These are phyloP conservation scores for Dimorphilus gyrociliatus DNA, from an alignment of 2,888 invertebrate genomes.

Conservation along the genomic window DNA sequence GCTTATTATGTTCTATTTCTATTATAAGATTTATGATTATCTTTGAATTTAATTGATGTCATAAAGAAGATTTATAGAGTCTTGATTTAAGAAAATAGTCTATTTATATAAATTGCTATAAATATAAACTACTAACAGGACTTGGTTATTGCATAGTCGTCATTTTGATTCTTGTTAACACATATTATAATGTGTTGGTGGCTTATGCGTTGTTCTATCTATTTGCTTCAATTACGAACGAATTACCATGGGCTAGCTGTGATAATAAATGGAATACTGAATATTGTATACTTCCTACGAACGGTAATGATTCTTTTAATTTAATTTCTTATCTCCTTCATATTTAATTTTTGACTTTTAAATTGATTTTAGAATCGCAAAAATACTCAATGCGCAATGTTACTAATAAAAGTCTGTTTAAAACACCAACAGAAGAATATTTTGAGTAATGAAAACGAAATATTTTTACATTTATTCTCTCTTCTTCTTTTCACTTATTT, in stretches of 20 bases:
- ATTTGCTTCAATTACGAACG: constrained; percentile 26
- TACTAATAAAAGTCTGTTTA: constrained; percentile 9
- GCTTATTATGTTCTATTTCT: too few species aligned
- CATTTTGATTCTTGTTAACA: constrained; percentile 14
- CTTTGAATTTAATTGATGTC: too few species aligned
- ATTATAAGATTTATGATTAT: too few species aligned
- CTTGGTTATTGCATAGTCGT: constrained; percentile 15
- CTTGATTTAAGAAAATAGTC: too few species aligned
- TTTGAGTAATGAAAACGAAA: constrained; percentile 14
- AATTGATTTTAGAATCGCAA: not conserved
- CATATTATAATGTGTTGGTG: constrained; percentile 42
- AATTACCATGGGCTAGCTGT: constrained; percentile 41
- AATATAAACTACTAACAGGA: too few species aligned
- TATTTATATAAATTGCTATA: too few species aligned
- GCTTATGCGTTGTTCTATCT: constrained; percentile 36
- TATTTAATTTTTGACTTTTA: too few species aligned
- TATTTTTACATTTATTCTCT: not conserved
- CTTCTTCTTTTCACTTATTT: constrained; percentile 2
- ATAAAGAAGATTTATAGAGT: too few species aligned
- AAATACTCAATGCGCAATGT: too few species aligned
- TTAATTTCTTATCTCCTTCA: too few species aligned
- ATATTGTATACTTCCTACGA: constrained; percentile 10
- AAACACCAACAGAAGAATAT: constrained; percentile 19
- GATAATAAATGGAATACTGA: constrained; percentile 38
- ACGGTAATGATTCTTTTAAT: constrained; percentile 4